Conservation (phyloP, 2,797 vertebrate species). For the Hozukius guyotensis region DNA sequence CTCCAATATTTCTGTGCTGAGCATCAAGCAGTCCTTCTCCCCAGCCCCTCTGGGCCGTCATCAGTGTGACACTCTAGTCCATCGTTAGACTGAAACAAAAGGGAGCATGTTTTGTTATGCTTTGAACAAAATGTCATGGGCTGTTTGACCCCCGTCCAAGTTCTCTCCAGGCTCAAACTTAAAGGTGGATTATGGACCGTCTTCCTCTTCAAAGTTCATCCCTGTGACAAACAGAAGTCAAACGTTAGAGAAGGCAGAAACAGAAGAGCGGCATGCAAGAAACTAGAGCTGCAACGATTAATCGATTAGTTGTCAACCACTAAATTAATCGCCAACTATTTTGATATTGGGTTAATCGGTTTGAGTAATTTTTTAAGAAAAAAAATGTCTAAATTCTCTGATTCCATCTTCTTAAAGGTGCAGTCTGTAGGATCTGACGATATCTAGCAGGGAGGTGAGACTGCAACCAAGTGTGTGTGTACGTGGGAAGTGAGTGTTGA, state of each 20-base stretch:
- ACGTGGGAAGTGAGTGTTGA: no score
- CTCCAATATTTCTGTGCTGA: conserved; percentile 53
- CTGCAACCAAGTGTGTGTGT: no score
- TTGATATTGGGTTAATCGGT: no score
- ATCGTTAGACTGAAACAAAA: conserved; percentile 61
- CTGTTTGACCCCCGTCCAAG: conserved; percentile 79
- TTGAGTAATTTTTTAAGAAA: no score
- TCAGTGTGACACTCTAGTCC: conserved; percentile 59
- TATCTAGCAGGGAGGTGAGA: no score
- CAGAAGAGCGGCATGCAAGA: neutral
- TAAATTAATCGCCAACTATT: no score
- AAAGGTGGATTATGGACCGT: conserved; percentile 82
- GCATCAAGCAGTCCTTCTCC: conserved; percentile 69
- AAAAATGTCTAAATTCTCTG: no score
- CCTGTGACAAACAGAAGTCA: conserved; percentile 80
- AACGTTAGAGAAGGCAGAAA: conserved; percentile 26
- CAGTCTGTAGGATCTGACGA: no score
- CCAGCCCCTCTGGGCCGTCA: conserved; percentile 41
- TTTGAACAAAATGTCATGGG: conserved; percentile 65
- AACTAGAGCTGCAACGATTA: no score
- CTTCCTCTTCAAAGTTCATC: conserved; percentile 96
- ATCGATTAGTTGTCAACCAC: no score
- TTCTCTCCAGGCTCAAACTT: conserved; percentile 82
- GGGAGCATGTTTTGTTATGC: conserved; percentile 77
- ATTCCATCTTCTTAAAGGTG: no score